These are phyloP conservation scores for Leptodactylus fallax DNA, from an alignment of 2,797 vertebrate genomes.

Conservation along the genomic window DNA sequence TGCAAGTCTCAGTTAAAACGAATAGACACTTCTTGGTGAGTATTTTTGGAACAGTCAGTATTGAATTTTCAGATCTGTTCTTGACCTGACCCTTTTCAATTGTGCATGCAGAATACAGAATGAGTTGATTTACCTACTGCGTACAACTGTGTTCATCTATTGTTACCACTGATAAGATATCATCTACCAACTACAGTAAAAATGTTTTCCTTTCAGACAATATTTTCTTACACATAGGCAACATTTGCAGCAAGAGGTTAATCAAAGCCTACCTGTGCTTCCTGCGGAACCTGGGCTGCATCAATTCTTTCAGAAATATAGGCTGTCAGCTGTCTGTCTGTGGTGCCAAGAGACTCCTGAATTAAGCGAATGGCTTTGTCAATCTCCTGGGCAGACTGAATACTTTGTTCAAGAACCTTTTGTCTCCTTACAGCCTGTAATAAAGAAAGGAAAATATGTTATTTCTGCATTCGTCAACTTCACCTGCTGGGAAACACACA, in stretches of 20 bases:
- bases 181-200: background rate
- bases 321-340: slow-evolving; percentile 87
- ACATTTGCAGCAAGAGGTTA: slow-evolving; percentile 46
- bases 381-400: slow-evolving; percentile 89
- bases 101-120: background rate
- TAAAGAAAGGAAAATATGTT: slow-evolving; percentile 54
- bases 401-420: slow-evolving; percentile 88
- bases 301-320: slow-evolving; percentile 90
- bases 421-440: slow-evolving; percentile 85
- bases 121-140: background rate
- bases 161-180: background rate
- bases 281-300: slow-evolving; percentile 92
- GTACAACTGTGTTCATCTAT: background rate
- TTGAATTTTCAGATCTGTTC: slow-evolving; percentile 11
- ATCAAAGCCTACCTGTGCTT: slow-evolving; percentile 85
- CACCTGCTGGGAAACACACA: background rate
- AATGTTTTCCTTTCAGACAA: background rate
- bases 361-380: slow-evolving; percentile 89
- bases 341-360: slow-evolving; percentile 86
- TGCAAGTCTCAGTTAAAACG: slow-evolving; percentile 10
- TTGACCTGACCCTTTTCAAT: slow-evolving; percentile 13
- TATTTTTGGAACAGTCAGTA: slow-evolving; percentile 19
- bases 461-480: background rate
- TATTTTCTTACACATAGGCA: background rate
- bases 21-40: slow-evolving; percentile 22